Percentiles rank a stretch among this genome's conserved stretches.
Evolutionary conservation across 2,113 vertebrate genomes (phyloP).

Genomic region (Corythoichthys haematopterus): DNA sequence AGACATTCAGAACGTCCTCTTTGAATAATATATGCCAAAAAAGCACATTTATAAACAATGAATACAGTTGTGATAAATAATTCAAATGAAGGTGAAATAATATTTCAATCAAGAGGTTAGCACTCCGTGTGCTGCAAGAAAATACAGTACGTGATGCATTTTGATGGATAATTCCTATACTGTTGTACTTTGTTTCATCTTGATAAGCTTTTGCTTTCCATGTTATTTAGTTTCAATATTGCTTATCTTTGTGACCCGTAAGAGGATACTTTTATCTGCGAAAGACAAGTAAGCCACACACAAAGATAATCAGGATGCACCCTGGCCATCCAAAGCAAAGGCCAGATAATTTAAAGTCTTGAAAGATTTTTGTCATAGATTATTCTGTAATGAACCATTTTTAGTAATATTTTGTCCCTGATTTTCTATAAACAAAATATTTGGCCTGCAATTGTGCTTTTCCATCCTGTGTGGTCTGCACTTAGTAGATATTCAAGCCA

Average conservation of each 20-base stretch:
- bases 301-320: background rate
- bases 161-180: conserved; percentile 73
- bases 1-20: conserved; percentile 43
- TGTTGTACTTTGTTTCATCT: conserved; percentile 64
- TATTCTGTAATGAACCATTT: background rate
- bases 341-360: background rate
- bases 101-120: conserved; percentile 74
- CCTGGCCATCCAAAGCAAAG: background rate
- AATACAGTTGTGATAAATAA: conserved; percentile 68
- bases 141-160: conserved; percentile 72
- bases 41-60: conserved; percentile 49
- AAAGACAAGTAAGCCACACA: conserved; percentile 23
- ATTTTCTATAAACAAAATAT: background rate
- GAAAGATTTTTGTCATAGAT: background rate
- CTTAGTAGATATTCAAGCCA: too few relatives aligned
- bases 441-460: too few relatives aligned
- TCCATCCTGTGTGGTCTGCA: too few relatives aligned
- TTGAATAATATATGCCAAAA: conserved; percentile 66
- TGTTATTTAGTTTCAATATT: conserved; percentile 47
- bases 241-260: conserved; percentile 71
- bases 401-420: background rate
- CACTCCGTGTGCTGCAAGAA: conserved; percentile 72
- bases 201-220: conserved; percentile 73
- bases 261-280: conserved; percentile 63
- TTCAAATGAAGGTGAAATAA: conserved; percentile 77